Base-by-base conservation (phyloP, 2,888 invertebrate genomes). In the Mellilla xanthometata region DNA sequence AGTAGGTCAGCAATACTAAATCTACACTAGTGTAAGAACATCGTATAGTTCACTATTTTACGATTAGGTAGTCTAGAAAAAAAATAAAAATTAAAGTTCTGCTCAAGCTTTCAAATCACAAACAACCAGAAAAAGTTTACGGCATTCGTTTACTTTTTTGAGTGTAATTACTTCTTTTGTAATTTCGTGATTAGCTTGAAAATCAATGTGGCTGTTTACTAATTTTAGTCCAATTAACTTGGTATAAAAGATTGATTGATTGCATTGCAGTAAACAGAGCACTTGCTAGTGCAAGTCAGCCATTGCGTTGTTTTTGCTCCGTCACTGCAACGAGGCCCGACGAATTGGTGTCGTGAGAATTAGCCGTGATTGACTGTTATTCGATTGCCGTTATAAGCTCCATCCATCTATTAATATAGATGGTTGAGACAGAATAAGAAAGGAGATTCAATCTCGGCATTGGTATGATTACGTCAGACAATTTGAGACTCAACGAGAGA, bases 271-370 rank as follows among this genome's bases (percentile, higher is more conserved):
- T 54, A 57, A 61, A 43, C 47, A 49, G 47, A 49, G 31, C 12
- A 36, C 29, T 49, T 42, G 40, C 58, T 58, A 59, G 49, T 62
- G 65, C 65, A 65, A 68, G 68, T 65, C 64, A 65, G 62, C 61
- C 61, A 65, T 66, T 67, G 63, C 54, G 36, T 36, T 29, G 47
- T 65, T 62, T 62, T 64, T 62, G 65, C 62, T 52, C 38, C 56
- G 61, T 70, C 65, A 64, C 52, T 49, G 49, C 42, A 49, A 43
- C 39, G 49, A 40, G 48, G 44, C 39, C 32, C 56, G 56, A 58
- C 67, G 13, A 65, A 71, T 68, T 62, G 58, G 47, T 66, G 62
- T 60, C 66, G 66, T 70, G 70, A 66, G 68, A 75, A 68, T 64
- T 47, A 43, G 12, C 24, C 8, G 47, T 61, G 60, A 68, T 68